phyloP scores from a whole-genome alignment of 1,140 invertebrate species.

The Aethina tumida region DNA sequence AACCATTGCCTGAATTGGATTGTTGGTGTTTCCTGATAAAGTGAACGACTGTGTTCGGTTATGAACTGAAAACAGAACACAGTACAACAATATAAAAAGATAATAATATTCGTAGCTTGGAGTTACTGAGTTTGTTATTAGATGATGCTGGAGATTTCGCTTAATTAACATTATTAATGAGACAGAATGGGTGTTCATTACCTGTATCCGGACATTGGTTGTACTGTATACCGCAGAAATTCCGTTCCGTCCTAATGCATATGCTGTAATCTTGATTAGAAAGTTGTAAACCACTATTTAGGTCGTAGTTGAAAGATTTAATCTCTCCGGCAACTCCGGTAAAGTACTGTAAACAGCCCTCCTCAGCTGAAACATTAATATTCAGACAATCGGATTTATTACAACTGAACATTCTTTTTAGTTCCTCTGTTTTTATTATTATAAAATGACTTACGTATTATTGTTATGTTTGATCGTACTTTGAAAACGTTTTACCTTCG shows the following conservation, averaged over 20 bases:
- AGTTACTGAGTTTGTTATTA: too few species aligned
- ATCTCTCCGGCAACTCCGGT: slow-evolving; percentile 70
- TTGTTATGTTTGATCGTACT: neutral
- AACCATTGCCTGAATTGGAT: slow-evolving; percentile 52
- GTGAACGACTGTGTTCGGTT: slow-evolving; percentile 59
- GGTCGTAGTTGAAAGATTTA: slow-evolving; percentile 75
- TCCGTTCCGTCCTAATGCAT: slow-evolving; percentile 73
- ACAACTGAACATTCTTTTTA: neutral
- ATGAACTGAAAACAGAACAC: slow-evolving; percentile 39
- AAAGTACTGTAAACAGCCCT: slow-evolving; percentile 75
- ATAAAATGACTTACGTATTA: neutral
- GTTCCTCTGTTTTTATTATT: neutral
- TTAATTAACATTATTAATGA: too few species aligned
- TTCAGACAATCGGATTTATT: neutral
- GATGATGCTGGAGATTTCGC: too few species aligned
- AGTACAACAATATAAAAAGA: too few species aligned
- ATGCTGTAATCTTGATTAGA: slow-evolving; percentile 84
- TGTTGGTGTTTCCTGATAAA: slow-evolving; percentile 60
- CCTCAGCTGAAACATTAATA: slow-evolving; percentile 49
- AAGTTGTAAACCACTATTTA: slow-evolving; percentile 61
- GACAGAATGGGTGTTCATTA: slow-evolving; percentile 29
- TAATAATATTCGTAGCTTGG: too few species aligned
- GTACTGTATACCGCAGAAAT: slow-evolving; percentile 82
- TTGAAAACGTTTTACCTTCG: neutral
- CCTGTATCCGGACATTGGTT: slow-evolving; percentile 58